phyloP scores from a whole-genome alignment of 2,888 invertebrate genomes.

The Sericinus montela region DNA sequence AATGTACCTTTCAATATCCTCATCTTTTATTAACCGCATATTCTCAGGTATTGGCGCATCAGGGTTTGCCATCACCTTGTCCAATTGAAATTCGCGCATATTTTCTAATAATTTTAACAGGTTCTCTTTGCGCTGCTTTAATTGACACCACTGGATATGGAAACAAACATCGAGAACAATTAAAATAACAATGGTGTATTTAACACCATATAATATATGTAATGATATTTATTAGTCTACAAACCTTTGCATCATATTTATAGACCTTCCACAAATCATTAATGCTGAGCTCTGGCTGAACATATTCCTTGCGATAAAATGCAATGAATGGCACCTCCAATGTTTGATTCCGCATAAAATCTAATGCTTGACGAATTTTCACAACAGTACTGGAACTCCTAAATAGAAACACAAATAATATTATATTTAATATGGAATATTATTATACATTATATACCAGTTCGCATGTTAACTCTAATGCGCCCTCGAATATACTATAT shows the following conservation, averaged over 20 bases:
- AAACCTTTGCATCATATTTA: constrained; percentile 93
- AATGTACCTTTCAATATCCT: constrained; percentile 86
- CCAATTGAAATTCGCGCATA: constrained; percentile 94
- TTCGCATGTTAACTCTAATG: too few relatives aligned
- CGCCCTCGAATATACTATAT: too few relatives aligned
- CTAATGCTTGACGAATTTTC: constrained; percentile 96
- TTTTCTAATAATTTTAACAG: constrained; percentile 90
- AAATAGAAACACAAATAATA: constrained; percentile 5
- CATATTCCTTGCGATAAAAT: constrained; percentile 98
- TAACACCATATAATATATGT: not conserved
- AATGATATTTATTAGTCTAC: constrained; percentile 2
- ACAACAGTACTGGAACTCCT: constrained; percentile 84
- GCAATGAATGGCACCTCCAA: constrained; percentile 99
- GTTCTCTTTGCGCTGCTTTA: constrained; percentile 90
- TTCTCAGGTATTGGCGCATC: constrained; percentile 92
- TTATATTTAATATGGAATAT: too few relatives aligned
- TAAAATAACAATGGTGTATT: too few relatives aligned
- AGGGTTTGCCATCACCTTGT: constrained; percentile 87
- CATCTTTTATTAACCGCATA: constrained; percentile 89
- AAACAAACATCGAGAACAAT: not conserved
- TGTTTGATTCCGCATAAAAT: constrained; percentile 97
- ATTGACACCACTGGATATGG: constrained; percentile 87
- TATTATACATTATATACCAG: too few relatives aligned
- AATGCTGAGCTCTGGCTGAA: constrained; percentile 95
- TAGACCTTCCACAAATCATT: constrained; percentile 99